Evolutionary conservation across 2,888 invertebrate species (phyloP).

Genomic region (Volucella bombylans): DNA sequence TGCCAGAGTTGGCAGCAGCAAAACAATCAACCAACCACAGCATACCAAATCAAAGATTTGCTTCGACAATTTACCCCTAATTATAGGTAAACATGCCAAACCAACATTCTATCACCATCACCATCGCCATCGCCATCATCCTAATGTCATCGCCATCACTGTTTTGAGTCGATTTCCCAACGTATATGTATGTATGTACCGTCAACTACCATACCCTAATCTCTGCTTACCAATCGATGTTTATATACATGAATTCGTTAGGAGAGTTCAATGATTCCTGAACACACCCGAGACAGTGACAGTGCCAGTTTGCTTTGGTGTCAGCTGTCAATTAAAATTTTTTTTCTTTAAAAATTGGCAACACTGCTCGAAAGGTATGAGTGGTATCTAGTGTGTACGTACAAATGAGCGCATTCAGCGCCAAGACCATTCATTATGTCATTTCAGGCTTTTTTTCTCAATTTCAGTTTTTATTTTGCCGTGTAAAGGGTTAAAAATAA

Average conservation of each 20-base stretch:
- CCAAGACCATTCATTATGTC: constrained; percentile 65
- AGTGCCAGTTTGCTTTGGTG: too few relatives aligned
- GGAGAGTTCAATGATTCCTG: constrained; percentile 43
- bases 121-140: constrained; percentile 7
- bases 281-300: constrained; percentile 25
- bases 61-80: constrained; percentile 60
- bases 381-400: not conserved
- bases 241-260: not conserved
- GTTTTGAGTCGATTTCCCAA: constrained; percentile 15
- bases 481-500: constrained; percentile 56
- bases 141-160: constrained; percentile 7
- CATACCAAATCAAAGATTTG: constrained; percentile 42
- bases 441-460: constrained; percentile 14
- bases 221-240: constrained; percentile 53
- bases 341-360: constrained; percentile 41
- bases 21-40: constrained; percentile 33
- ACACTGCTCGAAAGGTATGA: constrained; percentile 34
- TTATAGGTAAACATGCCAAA: constrained; percentile 65
- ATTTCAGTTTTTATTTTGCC: not conserved
- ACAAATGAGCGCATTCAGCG: constrained; percentile 6
- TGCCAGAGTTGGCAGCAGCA: constrained; percentile 18
- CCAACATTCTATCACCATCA: constrained; percentile 43
- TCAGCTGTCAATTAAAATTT: constrained; percentile 32
- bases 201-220: constrained; percentile 34
- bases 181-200: constrained; percentile 21